Conservation (phyloP, 1,140 invertebrate genomes). For the Schmidtea mediterranea region DNA sequence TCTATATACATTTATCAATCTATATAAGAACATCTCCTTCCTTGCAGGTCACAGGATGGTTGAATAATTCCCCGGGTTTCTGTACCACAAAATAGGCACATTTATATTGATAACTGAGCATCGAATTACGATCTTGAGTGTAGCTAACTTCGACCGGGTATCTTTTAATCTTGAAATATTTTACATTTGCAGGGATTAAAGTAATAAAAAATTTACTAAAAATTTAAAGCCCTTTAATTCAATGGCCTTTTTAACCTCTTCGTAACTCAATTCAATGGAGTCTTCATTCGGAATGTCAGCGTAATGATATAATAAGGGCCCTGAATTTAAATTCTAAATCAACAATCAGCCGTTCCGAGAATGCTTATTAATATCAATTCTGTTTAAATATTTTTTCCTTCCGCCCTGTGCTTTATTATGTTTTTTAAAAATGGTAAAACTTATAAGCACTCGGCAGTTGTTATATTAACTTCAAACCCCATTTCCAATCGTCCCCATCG, state of each 20-base stretch:
- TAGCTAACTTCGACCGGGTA: not conserved
- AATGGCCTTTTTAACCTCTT: constrained; percentile 28
- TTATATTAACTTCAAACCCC: no score
- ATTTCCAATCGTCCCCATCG: no score
- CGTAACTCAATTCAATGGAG: constrained; percentile 75
- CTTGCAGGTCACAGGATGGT: not conserved
- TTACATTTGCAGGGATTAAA: no score
- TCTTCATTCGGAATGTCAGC: constrained; percentile 58
- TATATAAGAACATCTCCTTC: no score
- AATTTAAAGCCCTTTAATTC: constrained; percentile 5
- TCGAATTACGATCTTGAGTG: constrained; percentile 2
- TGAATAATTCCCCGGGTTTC: not conserved
- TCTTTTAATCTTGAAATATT: no score
- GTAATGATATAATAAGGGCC: constrained; percentile 75
- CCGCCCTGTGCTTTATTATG: no score
- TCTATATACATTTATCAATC: no score
- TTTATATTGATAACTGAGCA: constrained; percentile 5
- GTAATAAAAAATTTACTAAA: not conserved
- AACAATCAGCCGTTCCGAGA: no score
- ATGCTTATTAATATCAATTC: not conserved
- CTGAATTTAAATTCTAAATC: constrained; percentile 30
- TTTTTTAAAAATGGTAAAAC: no score
- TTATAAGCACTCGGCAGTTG: no score
- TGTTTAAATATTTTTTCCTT: no score
- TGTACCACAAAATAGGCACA: not conserved